Base-by-base conservation (phyloP, 2,113 vertebrate species). In the Tragelaphus strepsiceros region DNA sequence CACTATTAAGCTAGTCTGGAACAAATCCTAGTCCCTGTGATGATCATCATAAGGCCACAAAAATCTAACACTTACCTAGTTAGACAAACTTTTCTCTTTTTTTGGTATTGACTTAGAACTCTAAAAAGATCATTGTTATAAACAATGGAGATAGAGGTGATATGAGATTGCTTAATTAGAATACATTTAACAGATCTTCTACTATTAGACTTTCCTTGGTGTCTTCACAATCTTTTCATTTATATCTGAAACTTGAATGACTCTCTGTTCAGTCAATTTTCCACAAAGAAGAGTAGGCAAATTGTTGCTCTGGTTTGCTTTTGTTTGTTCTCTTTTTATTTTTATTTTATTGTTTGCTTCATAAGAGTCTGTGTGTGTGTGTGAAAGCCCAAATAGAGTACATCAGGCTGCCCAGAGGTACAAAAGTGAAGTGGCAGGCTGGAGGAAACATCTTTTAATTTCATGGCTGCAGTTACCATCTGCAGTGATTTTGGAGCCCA, bases 311-410 rank as follows among this genome's bases (percentile, higher is more conserved):
- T 83, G 26, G 13, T 32, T 94, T 30, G 6, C 19, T 74, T 96
- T 84, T 74, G 43, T 89, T 91, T 91, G 32, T 67, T 85, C 81
- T 10, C 51, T 93, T 56, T 83, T 78, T 15, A 28, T 67, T 94
- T 89, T 35, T 94, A 82, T 94, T 91, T 46, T 94, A 26, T 59
- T 89, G 77, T 89, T 96, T 95, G 62, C 62, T 94, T 97, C 43
- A 4, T 88, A 62, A 93, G n/a, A 93, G 61, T 67, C 43, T 21
- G 21, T 58, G 53, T 56, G 56, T 90, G 9, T 71, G n/a, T 22
- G n/a, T 22, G n/a, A 10, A 35, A 85, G 22, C 39, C 30, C 35
- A 81, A 28, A 62, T 12, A 95, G 82, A 90, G 53, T 77, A 62
- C 93, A 90, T 10, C 19, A 82, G 22, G n/a, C 81, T 88, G 51